Evolutionary conservation across 92 coral and sea anemone genomes (phyloP).

Genomic region (Palythoa heliodiscus): DNA sequence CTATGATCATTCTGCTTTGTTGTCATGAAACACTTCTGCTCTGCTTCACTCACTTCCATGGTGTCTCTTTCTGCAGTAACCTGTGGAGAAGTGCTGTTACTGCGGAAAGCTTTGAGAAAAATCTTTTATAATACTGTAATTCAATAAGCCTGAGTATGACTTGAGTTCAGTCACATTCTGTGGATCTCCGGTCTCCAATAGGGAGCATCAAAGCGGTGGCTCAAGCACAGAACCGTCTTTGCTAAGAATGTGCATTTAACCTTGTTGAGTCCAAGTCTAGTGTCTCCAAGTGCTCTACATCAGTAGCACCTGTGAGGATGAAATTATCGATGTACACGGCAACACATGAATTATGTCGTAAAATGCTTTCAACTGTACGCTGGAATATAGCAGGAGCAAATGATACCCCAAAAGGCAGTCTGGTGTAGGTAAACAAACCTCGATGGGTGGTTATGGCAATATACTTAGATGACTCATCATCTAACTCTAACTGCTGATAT

Average conservation of each 20-base stretch:
- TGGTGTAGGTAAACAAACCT: constrained; percentile 47
- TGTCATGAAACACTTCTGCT: constrained; percentile 13
- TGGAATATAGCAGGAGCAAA: constrained; percentile 51
- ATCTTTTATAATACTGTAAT: constrained; percentile 35
- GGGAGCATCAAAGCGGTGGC: constrained; percentile 46
- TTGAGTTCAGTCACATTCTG: constrained; percentile 1
- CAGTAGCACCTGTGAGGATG: too few relatives aligned
- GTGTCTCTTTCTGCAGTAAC: constrained; percentile 20
- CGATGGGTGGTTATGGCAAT: constrained; percentile 46
- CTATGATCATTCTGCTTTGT: constrained; percentile 30
- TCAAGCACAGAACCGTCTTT: constrained; percentile 35
- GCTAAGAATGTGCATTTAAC: constrained; percentile 42
- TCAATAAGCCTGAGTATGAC: not conserved
- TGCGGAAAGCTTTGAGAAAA: constrained; percentile 18
- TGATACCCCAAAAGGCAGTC: constrained; percentile 43
- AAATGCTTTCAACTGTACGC: too few relatives aligned
- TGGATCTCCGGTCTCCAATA: too few relatives aligned
- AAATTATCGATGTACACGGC: constrained; percentile 48
- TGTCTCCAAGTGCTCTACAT: too few relatives aligned
- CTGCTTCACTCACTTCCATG: constrained; percentile 35
- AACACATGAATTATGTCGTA: constrained; percentile 37
- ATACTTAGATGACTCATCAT: constrained; percentile 31
- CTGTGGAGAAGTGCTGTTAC: too few relatives aligned
- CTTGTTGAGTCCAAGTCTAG: constrained; percentile 36
- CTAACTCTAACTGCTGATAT: constrained; percentile 57